Evolutionary conservation across 2,888 invertebrate genomes (phyloP), one percentile per base, ranked within the genome.

Genomic region (Conistra vaccinii): DNA sequence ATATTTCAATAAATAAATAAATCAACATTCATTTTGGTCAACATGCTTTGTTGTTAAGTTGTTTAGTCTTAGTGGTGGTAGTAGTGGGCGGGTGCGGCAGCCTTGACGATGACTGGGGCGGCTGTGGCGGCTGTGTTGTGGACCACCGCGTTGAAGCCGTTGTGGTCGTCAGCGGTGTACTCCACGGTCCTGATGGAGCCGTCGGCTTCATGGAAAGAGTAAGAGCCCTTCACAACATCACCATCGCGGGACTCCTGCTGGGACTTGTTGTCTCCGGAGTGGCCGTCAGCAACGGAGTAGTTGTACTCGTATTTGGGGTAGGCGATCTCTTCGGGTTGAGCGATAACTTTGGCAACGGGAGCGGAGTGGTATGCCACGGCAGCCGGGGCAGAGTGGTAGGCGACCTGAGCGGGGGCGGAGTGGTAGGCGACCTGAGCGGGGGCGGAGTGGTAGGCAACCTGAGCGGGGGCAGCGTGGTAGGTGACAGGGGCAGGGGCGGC

Each of bases 201-300:
- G 85, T 96, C 96, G 73, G 96, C 95, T 89, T 96, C 96, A 76
- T 94, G 92, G 85, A 97, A 92, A 26, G 95, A 94, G 92, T 96
- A 96, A 14, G 94, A 93, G 81, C 96, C 96, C 89, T 96, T 95
- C 67, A 96, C 96, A 5, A 93, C 93, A 87, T 96, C 96, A 69
- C 96, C 97, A 76, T 97, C 96, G 77, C 95, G 93, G 82, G 89
- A 84, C 86, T 97, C 97, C 83, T 96, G 95, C 89, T 96, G 96
- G 81, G 93, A 92, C 91, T 96, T 96, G 90, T 94, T 93, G 93
- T 97, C 97, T 65, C 97, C 97, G 88, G 96, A 95, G 91, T 96
- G 95, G 51, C 94, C 94, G 88, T 97, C 97, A 85, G 95, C 93
- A 9, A 97, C 96, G 63, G 96, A 95, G 91, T 97, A 97, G 77